Base-by-base conservation (phyloP, 2,113 vertebrate species). In the Oceanites oceanicus region DNA sequence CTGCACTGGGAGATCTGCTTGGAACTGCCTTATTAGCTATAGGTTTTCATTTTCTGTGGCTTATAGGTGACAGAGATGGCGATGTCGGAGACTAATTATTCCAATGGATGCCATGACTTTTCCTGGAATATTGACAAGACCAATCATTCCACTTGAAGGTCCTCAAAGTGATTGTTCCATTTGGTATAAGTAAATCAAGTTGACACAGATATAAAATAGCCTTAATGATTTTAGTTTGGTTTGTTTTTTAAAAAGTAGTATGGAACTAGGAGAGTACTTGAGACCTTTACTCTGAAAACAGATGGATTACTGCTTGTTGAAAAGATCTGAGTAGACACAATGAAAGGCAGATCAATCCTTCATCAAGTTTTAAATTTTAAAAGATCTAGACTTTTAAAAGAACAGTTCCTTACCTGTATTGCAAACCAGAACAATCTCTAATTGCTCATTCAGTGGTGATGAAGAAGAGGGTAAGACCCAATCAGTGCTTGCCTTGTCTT, bases 21-120 rank as follows among this genome's bases (percentile, higher is more conserved):
- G 99, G 99, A 96, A 99, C 99, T 13, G 99, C 99, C 59, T 97
- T 99, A 93, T 94, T 99, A 94, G 99, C 99, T 2, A 92, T 99
- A 83, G 98, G 99, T 98, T 99, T 99, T 97, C 99, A 99, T 97
- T 99, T 99, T 96, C 99, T 99, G 52, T 99, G 99, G 99, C 98
- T 99, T 72, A 99, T 99, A 61, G 99, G 99, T 36, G 99, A 99
- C 96, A 98, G 98, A 91, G 99, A 99, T 97, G 99, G 99, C 4
- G 99, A 99, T 26, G 99, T 99, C 38, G 99, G 99, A 15, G 99
- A 99, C 97, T 99, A 97, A 98, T 42, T 21, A 34, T 49, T 88
- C 72, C 20, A 68, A 8, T 3, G 55, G 59, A 76, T 78, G 45
- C 74, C 22, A 19, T 85, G 32, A 83, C 79, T 63, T 63, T 89